Base-by-base conservation (phyloP, 2,888 invertebrate genomes). In the Digitonthophagus gazella region DNA sequence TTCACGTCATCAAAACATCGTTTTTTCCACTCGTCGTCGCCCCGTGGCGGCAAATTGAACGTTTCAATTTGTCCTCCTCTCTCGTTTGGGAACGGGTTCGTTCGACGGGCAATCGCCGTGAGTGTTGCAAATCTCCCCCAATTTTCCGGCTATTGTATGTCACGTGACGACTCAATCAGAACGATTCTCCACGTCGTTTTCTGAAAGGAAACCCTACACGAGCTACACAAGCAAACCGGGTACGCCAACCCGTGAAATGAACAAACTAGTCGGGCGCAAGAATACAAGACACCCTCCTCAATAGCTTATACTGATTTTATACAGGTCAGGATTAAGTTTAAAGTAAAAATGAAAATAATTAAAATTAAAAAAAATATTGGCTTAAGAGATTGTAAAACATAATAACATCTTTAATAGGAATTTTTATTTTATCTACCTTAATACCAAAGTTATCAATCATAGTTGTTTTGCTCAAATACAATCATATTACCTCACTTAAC, bases 61-160 rank as follows among this genome's bases (percentile, higher is more conserved):
- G 28, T 44, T 44, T 44, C 28, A 44, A 44, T 44, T 44, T 44
- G 6, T 44, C 28, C n/a, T n/a, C 22, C 28, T 44, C 28, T 8
- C 28, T 44, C 28, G 28, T 44, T 44, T 2, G 28, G 11, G 28
- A 8, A 18, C 61, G 61, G 11, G 28, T 44, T 61, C 61, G 61
- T 20, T 18, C 61, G 20, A 16, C n/a, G n/a, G n/a, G 20, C 20
- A 61, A 61, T 18, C 18, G 61, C 61, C 19, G 58, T 58, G 15
- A 61, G 20, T 61, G 19, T n/a, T 15, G 19, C 18, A 61, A 18
- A 20, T n/a, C 61, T 61, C 61, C 18, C 68, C 57, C 55, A 61
- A 69, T 69, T 69, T 69, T 69, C 66, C 68, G 68, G 65, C 61
- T 69, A 69, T 69, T 69, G 68, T 69, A 65, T 66, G 68, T 69